Base-by-base conservation (phyloP, 2,113 vertebrate genomes). In the Aphyosemion australe region DNA sequence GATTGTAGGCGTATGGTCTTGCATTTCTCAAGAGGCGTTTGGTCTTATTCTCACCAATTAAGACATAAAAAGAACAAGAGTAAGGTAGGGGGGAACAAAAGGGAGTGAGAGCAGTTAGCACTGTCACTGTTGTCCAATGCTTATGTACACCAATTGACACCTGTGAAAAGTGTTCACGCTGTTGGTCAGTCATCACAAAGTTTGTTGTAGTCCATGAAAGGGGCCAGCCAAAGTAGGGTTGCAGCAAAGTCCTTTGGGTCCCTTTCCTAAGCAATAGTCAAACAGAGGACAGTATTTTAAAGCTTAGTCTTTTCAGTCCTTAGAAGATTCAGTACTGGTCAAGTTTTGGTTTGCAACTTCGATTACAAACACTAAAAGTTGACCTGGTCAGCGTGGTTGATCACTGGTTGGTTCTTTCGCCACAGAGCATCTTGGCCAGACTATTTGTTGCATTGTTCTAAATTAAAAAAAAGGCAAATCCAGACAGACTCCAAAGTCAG, bases 91-190 rank as follows among this genome's bases (percentile, higher is more conserved):
- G 26, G 68, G 80, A 74, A 86, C 65, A 76, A 74, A 77, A 60
- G 64, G 61, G 72, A 53, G 74, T 64, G 74, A 67, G 49, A 85
- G 78, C 68, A 31, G 61, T 70, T 65, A 66, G 84, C 57, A 12
- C 48, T 39, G 80, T 67, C 72, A 67, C 65, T 52, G 56, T 65
- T 63, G 59, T 78, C 65, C 61, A 11, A 65, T 78, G 78, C 60
- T 65, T 88, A 83, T 89, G 84, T 90, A 89, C 89, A 90, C 64
- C 63, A 54, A 66, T 65, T 49, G 64, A 74, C 52, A 60, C 50
- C 55, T 56, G 52, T 67, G 56, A 53, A 52, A 71, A 61, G 61
- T 47, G 31, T 15, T 68, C 51, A 53, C 74, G 76, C 73, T 34
- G 69, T 66, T 57, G 31, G 50, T 74, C 59, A 53, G 60, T 71